Percentiles rank a stretch among this genome's conserved stretches.
Conservation (phyloP, 1,140 invertebrate species). For the Thaumatotibia leucotreta region DNA sequence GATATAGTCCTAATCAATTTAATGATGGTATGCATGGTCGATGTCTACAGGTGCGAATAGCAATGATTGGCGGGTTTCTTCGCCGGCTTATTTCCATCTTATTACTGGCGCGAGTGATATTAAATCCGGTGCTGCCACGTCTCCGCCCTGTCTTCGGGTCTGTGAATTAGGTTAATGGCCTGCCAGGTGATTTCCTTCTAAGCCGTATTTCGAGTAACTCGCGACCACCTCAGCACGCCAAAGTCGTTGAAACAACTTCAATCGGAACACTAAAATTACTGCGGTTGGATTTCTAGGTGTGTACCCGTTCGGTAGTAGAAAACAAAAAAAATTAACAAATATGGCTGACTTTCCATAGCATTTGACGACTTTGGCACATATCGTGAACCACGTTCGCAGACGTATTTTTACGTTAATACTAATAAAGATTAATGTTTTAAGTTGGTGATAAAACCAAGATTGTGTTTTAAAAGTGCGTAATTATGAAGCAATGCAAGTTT, state of each 20-base stretch:
- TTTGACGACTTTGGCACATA: too few relatives aligned
- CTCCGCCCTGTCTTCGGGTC: conserved; percentile 71
- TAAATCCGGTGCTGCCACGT: conserved; percentile 63
- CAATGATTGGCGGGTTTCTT: conserved; percentile 68
- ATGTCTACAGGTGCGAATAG: conserved; percentile 42
- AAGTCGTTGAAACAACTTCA: conserved; percentile 51
- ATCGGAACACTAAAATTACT: conserved; percentile 22
- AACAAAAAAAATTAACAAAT: too few relatives aligned
- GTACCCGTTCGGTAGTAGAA: too few relatives aligned
- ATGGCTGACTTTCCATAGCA: too few relatives aligned
- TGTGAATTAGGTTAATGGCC: conserved; percentile 75
- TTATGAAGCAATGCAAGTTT: too few relatives aligned
- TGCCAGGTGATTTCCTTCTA: conserved; percentile 74
- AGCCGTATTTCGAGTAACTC: conserved; percentile 64
- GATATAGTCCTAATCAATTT: background rate
- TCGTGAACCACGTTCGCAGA: too few relatives aligned
- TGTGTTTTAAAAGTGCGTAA: too few relatives aligned
- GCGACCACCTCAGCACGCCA: conserved; percentile 56
- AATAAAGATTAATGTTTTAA: too few relatives aligned
- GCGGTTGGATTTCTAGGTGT: background rate
- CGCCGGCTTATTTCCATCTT: conserved; percentile 73
- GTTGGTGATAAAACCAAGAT: too few relatives aligned
- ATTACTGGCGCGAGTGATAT: conserved; percentile 70
- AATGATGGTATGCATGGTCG: conserved; percentile 14
- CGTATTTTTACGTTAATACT: too few relatives aligned